Base-by-base conservation (phyloP, 2,797 vertebrate species). In the Sylvia borin region DNA sequence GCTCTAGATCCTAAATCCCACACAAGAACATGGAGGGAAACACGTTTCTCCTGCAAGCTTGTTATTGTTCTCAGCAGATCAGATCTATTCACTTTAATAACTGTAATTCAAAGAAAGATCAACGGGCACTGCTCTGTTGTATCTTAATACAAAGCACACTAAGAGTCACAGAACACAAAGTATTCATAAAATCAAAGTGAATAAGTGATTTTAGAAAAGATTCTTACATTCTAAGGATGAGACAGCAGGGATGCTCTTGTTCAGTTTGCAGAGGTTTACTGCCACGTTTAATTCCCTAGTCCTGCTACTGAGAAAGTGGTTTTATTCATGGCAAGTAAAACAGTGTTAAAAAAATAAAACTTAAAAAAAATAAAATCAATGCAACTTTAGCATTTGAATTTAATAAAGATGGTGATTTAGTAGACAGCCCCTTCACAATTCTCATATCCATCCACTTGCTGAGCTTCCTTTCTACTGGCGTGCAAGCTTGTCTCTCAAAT, bases 61-160 rank as follows among this genome's bases (percentile, higher is more conserved):
- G 40, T 43, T 70, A 57, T 11, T 73, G 55, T 70, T 91, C 91
- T 95, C 65, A 83, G 76, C 14, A 92, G 62, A 91, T 74, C 64
- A 88, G 34, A 87, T 67, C 51, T 66, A 85, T 70, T 73, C 67
- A 34, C 32, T 89, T 73, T 64, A 87, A 87, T 48, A 67, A 88
- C 43, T n/a, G 25, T 16, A 84, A 73, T 70, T 93, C 66, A 92
- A 84, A 95, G 72, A 62, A 82, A 88, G 89, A 96, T 86, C 94
- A 78, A 72, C 3, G 4, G 60, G 55, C 68, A 65, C 27, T 76
- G 61, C n/a, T 87, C 55, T 53, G 43, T 55, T 1, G 1, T 40
- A 66, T 48, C 60, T 53, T 85, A 65, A 89, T 72, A 85, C 40
- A 94, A 87, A 24, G 36, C 34, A 68, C 48, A 60, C 67, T 38